Base-by-base conservation (phyloP, 2,888 invertebrate species). In the Leptopterna dolabrata region DNA sequence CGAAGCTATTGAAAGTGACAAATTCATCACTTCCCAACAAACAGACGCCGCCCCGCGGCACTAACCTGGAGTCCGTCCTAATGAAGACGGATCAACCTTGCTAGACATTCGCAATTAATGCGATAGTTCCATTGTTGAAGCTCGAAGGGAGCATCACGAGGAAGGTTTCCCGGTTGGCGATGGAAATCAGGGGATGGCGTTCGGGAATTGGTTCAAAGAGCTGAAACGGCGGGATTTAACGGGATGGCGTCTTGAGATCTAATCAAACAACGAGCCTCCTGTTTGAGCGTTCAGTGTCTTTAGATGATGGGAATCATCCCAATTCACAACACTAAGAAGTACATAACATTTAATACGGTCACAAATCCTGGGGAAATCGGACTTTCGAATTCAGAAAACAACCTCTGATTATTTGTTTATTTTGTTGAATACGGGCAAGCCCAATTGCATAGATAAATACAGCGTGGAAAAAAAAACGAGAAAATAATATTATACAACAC, bases 71-170 rank as follows among this genome's bases (percentile, higher is more conserved):
- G 80, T 3, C 47, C 24, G 27, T 41, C 43, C 30, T 83, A 83
- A 83, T 83, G 83, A 83, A 83, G 83, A 83, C 83, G 36, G 83
- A 83, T 83, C 83, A 83, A 83, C 83, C 83, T 36, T 55, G 81
- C 55, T 30, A 41, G 81, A 83, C 83, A 36, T 83, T 83, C 29
- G 83, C 83, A 83, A 83, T 83, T 83, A 83, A 83, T 70, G 83
- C 83, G 63, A 83, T 83, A 83, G 83, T 81, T 81, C 81, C 81
- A 30, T 51, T 51, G 81, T 81, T 30, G 43, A 41, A n/a, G 43
- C 1, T 19, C 36, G 13, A 24, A 14, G 24, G 27, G 19, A 78
- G 27, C 14, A n/a, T 78, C 45, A 19, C 41, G n/a, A 78, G 27
- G 45, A 19, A 45, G 27, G 45, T 41, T 78, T 43, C 43, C 78